Conservation (phyloP, 2,888 invertebrate species). For the Germaria angustata region DNA sequence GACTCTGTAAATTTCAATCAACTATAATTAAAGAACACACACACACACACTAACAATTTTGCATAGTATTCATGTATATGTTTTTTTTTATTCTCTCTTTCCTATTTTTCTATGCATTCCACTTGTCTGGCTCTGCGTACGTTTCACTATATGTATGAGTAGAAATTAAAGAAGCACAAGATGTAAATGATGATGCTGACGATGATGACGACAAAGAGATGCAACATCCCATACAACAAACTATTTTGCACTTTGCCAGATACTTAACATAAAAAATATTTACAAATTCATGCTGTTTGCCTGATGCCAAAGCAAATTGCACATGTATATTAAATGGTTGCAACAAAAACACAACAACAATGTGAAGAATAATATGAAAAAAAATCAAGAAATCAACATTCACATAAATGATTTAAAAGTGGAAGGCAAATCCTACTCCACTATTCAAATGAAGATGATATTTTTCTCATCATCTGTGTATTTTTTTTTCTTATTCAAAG, state of each 20-base stretch:
- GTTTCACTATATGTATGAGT: conserved; percentile 17
- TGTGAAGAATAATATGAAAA: conserved; percentile 5
- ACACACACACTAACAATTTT: not conserved
- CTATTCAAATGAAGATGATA: conserved; percentile 41
- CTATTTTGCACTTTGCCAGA: conserved; percentile 80
- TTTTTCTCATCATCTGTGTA: not conserved
- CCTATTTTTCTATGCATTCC: conserved; percentile 25
- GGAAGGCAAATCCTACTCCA: conserved; percentile 9
- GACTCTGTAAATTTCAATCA: conserved; percentile 24
- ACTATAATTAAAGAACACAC: not conserved
- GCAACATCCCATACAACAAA: conserved; percentile 68
- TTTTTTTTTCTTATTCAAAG: not conserved
- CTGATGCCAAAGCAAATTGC: conserved; percentile 62
- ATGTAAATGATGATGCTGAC: not conserved
- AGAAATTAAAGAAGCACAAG: conserved; percentile 40
- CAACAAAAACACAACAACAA: not conserved
- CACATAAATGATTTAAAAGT: conserved; percentile 37
- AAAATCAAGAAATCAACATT: conserved; percentile 40
- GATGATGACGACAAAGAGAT: conserved; percentile 40
- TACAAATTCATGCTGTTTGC: conserved; percentile 73
- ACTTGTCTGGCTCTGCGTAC: not conserved
- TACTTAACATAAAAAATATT: conserved; percentile 78
- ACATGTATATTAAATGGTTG: conserved; percentile 41
- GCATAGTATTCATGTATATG: not conserved
- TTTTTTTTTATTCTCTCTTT: conserved; percentile 6